phyloP scores from a whole-genome alignment of 2,797 vertebrate genomes.

The Saxicola maurus region DNA sequence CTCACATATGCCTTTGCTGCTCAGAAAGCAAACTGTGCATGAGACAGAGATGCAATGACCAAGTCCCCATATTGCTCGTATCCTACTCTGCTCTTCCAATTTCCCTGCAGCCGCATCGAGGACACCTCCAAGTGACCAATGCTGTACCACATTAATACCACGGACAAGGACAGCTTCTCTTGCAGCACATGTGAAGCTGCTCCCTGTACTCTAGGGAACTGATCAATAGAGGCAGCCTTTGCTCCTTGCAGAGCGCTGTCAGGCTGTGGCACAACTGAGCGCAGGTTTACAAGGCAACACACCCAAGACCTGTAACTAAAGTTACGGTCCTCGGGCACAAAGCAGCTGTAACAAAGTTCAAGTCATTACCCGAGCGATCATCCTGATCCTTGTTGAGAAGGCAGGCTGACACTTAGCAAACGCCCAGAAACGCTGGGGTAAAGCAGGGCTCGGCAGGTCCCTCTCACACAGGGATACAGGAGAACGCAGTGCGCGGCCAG shows the following conservation, averaged over 20 bases:
- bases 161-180: fast-evolving
- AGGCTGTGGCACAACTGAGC: fast-evolving
- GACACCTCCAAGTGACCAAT: neutral
- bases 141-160: neutral
- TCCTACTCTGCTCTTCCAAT: neutral
- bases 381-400: neutral
- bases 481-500: fast-evolving
- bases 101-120: neutral
- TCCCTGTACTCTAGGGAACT: neutral
- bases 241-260: fast-evolving
- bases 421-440: fast-evolving
- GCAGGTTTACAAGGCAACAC: fast-evolving
- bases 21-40: neutral
- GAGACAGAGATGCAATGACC: fast-evolving
- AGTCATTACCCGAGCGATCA: fast-evolving
- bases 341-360: neutral
- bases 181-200: fast-evolving
- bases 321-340: neutral
- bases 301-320: fast-evolving
- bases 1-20: neutral
- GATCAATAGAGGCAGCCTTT: neutral
- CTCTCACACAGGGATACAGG: neutral
- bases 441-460: too few relatives aligned
- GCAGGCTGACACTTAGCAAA: fast-evolving
- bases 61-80: fast-evolving